Evolutionary conservation across 2,888 invertebrate species (phyloP).

Genomic region (Ferdinandea cuprea): DNA sequence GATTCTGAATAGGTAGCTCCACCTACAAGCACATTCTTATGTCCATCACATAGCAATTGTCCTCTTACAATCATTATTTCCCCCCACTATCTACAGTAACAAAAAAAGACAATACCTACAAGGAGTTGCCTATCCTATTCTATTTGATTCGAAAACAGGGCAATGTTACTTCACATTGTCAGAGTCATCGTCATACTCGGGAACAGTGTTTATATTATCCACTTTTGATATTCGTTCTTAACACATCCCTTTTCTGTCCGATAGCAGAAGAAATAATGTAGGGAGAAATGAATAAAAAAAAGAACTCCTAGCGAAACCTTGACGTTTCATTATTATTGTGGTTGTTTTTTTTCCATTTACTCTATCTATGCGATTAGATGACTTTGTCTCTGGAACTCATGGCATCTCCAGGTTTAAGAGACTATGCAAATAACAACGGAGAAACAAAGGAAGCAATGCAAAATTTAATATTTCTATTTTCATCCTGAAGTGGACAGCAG

Average conservation of each 20-base stretch:
- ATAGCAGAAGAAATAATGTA: constrained; percentile 3
- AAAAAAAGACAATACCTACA: not conserved
- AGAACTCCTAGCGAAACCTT: constrained; percentile 1
- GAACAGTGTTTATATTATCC: constrained; percentile 34
- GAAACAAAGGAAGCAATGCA: constrained; percentile 24
- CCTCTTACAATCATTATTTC: constrained; percentile 21
- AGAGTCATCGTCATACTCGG: constrained; percentile 21
- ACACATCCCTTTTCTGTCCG: constrained; percentile 19
- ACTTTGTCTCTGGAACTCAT: constrained; percentile 5
- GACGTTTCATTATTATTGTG: constrained; percentile 36
- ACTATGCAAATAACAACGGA: constrained; percentile 19
- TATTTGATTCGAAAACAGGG: constrained; percentile 10
- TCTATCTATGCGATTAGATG: constrained; percentile 13
- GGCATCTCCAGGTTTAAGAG: constrained; percentile 7
- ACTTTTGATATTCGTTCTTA: constrained; percentile 23
- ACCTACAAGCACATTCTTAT: constrained; percentile 18
- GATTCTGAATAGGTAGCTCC: constrained; percentile 11
- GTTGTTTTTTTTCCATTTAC: constrained; percentile 24
- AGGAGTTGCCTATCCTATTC: not conserved
- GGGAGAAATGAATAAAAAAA: constrained; percentile 6
- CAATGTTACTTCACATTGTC: not conserved
- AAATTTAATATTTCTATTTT: constrained; percentile 57
- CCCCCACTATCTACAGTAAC: not conserved
- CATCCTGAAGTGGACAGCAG: constrained; percentile 10
- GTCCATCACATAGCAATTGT: constrained; percentile 34